Percentiles rank a stretch among this genome's conserved stretches.
Evolutionary conservation across 1,140 invertebrate species (phyloP).

Genomic region (Proctacanthus coquilletti): DNA sequence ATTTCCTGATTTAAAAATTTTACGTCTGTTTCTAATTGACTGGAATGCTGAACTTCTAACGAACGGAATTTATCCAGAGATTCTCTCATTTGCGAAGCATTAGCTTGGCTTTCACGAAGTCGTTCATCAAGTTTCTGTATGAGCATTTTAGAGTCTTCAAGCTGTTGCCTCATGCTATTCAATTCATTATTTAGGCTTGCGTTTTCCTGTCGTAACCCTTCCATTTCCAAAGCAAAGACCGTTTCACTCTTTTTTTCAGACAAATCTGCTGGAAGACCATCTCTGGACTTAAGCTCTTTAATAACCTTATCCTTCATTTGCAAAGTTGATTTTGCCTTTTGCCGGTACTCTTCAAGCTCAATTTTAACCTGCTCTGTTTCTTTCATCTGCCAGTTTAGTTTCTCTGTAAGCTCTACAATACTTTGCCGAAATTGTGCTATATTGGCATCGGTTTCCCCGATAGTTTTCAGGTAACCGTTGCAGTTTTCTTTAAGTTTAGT

Average conservation of each 20-base stretch:
- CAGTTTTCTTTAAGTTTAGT: conserved; percentile 14
- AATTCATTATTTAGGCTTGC: neutral
- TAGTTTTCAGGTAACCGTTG: conserved; percentile 22
- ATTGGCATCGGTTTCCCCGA: conserved; percentile 26
- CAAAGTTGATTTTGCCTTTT: conserved; percentile 54
- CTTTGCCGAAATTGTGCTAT: conserved; percentile 32
- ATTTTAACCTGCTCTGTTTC: conserved; percentile 38
- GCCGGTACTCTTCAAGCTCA: conserved; percentile 53
- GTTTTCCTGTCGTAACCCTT: neutral
- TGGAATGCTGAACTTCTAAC: no score
- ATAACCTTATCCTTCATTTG: conserved; percentile 66
- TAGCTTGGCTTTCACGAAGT: neutral
- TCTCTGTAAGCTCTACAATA: conserved; percentile 30
- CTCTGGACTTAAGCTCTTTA: conserved; percentile 35
- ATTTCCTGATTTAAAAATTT: conserved; percentile 23
- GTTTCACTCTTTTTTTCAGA: neutral
- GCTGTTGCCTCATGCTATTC: neutral
- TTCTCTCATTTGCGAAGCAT: no score
- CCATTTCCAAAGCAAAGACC: neutral
- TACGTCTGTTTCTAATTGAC: conserved; percentile 18
- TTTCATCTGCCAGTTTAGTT: conserved; percentile 39
- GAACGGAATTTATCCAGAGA: no score
- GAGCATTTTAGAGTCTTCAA: neutral
- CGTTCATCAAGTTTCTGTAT: neutral
- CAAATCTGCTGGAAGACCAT: conserved; percentile 8